Evolutionary conservation across 2,888 invertebrate genomes (phyloP), one percentile per base, ranked within the genome.

Genomic region (Oscheius sp.): DNA sequence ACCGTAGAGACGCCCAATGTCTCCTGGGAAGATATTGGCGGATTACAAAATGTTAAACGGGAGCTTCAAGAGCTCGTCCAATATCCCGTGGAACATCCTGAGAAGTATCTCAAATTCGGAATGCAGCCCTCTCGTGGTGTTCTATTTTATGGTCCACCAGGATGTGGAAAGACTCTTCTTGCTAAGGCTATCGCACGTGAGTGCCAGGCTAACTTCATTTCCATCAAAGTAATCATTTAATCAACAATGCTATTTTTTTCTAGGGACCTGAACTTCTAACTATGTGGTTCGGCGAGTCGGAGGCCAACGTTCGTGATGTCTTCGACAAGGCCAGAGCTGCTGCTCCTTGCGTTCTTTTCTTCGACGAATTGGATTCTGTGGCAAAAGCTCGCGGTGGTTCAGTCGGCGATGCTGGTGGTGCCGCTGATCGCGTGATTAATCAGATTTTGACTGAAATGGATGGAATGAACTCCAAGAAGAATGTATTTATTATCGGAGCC

Each of bases 231-330:
- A 35, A 6, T 35, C 98, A 97, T 0, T 63, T 49, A 3, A 29
- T 61, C n/a, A n/a, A n/a, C n/a, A n/a, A 45, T 64, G 12, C 13
- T 9, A n/a, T 43, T 9, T 35, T 21, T 69, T 53, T 74, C 41
- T 43, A 77, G 78, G 80, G 81, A n/a, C 92, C 92, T 27, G 99
- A 99, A 89, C 91, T 99, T 82, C 92, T 99, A 74, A 99, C 99
- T 63, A 99, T 99, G 99, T 99, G 99, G 99, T 99, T 99, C 89
- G 99, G 99, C 89, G 99, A 99, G 90, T 98, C 97, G 27, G 99
- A 99, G 91, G 98, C 99, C 69, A 99, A 99, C 89, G 98, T 99
- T 82, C 92, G 99, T 85, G 99, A 99, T 90, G 96, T 99, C 86
- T 99, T 99, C 89, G 99, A 99, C 90, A 99, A 99, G 92, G 99